Evolutionary conservation across 2,888 invertebrate genomes (phyloP), one percentile per base, ranked within the genome.

Genomic region (Dyspetes luteomarginatus): DNA sequence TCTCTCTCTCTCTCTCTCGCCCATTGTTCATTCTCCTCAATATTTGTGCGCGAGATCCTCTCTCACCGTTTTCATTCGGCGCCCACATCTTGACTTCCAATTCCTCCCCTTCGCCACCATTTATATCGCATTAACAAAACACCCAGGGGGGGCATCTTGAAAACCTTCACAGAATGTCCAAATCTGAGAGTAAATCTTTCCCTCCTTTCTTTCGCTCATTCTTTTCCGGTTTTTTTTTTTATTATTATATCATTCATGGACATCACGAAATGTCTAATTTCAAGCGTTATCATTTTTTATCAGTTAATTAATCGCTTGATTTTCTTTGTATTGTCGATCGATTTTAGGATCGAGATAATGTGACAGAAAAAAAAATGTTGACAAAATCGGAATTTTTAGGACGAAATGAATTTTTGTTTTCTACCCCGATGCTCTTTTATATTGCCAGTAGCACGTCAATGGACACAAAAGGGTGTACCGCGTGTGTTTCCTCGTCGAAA

Each of bases 41-140:
- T 22, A 26, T 22, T 26, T 30, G 41, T 26, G 67, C 56, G 55
- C 67, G 83, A 78, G 83, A 50, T 36, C 73, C 82, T 76, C 73
- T 58, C 84, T 81, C 81, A 76, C 84, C 85, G 88, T 87, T 88
- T 89, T 89, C 89, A 87, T 85, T 87, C 84, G 86, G 85, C 62
- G 28, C 45, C 48, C 64, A 58, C 58, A n/a, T 50, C 26, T 45
- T n/a, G n/a, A 2, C 4, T 45, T 45, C 45, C 41, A 4, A 15
- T 22, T 62, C 28, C 55, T 19, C 48, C 30, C 15, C 68, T 28
- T 55, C 64, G 85, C 88, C 86, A 86, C 82, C 88, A 89, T 89
- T 88, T 90, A 90, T 89, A 90, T 90, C 89, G 87, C 89, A 88
- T 89, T 89, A 89, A 87, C 83, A 84, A 78, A 71, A 64, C 36